These are phyloP conservation scores for Drosophila atroscutellata DNA, from an alignment of 2,888 invertebrate genomes.

Conservation along the genomic window DNA sequence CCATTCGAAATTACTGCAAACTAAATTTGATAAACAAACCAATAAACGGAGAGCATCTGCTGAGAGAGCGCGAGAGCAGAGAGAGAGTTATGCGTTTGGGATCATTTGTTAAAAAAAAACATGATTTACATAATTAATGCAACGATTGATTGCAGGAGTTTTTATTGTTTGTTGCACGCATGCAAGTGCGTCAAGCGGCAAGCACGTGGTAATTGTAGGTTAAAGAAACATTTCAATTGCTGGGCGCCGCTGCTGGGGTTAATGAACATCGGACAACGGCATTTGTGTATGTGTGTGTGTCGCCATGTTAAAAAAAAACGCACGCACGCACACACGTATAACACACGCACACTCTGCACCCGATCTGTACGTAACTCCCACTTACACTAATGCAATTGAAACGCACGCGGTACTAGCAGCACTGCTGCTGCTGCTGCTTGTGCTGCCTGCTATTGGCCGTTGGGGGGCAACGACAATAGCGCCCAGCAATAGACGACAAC, in stretches of 20 bases:
- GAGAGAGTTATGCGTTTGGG: constrained; percentile 7
- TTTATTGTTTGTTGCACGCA: constrained; percentile 57
- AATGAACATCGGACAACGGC: constrained; percentile 70
- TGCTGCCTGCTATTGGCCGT: constrained; percentile 11
- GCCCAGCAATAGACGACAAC: constrained; percentile 57
- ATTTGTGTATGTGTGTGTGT: constrained; percentile 31
- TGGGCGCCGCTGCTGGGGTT: constrained; percentile 56
- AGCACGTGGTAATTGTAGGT: constrained; percentile 83
- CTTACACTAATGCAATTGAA: constrained; percentile 58
- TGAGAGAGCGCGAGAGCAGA: constrained; percentile 12
- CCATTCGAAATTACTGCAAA: constrained; percentile 48
- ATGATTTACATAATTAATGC: constrained; percentile 76
- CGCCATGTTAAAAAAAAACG: constrained; percentile 52
- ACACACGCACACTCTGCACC: neutral
- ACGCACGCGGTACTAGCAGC: constrained; percentile 51
- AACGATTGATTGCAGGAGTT: constrained; percentile 3
- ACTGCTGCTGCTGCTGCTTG: constrained; percentile 4
- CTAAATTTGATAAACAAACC: constrained; percentile 44
- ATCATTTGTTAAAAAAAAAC: constrained; percentile 47
- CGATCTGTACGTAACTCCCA: constrained; percentile 41
- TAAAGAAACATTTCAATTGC: constrained; percentile 62
- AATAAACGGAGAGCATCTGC: constrained; percentile 6
- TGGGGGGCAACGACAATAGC: constrained; percentile 45
- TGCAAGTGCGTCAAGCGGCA: constrained; percentile 44
- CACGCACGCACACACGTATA: constrained; percentile 1